Evolutionary conservation across 2,797 vertebrate species (phyloP).

Genomic region (Gobio occitaniae): DNA sequence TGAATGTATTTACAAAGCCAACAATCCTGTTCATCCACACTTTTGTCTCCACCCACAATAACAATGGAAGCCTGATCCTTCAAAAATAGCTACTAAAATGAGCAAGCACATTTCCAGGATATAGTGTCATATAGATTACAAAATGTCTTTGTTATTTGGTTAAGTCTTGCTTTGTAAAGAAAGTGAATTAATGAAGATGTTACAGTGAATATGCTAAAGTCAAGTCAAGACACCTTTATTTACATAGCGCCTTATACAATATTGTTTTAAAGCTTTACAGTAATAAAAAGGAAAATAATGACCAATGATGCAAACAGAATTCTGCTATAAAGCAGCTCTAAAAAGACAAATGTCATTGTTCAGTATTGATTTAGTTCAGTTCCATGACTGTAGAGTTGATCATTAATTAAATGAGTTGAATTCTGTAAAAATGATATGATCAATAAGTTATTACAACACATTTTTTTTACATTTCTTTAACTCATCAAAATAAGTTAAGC

Average conservation of each 20-base stretch:
- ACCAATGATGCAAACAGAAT: not conserved
- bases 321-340: not conserved
- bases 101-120: not conserved
- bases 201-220: not conserved
- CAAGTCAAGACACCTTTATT: not conserved
- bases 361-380: not conserved
- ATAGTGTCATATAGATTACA: not conserved
- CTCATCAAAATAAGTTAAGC: too few species aligned
- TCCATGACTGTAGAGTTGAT: not conserved
- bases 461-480: too few species aligned
- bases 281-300: not conserved
- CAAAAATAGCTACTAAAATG: not conserved
- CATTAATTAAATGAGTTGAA: not conserved
- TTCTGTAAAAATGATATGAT: not conserved
- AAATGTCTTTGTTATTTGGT: not conserved
- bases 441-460: too few species aligned
- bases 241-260: not conserved
- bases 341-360: not conserved
- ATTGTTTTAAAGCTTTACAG: not conserved
- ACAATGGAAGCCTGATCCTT: not conserved
- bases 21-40: slow-evolving; percentile 16
- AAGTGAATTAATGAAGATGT: not conserved
- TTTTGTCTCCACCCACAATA: slow-evolving; percentile 4
- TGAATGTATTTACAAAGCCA: not conserved
- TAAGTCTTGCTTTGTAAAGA: not conserved